A percentile compares a stretch with the other conserved stretches of the same genome.
Evolutionary conservation across 2,797 vertebrate species (phyloP).

Genomic region (Urosaurus nigricauda): DNA sequence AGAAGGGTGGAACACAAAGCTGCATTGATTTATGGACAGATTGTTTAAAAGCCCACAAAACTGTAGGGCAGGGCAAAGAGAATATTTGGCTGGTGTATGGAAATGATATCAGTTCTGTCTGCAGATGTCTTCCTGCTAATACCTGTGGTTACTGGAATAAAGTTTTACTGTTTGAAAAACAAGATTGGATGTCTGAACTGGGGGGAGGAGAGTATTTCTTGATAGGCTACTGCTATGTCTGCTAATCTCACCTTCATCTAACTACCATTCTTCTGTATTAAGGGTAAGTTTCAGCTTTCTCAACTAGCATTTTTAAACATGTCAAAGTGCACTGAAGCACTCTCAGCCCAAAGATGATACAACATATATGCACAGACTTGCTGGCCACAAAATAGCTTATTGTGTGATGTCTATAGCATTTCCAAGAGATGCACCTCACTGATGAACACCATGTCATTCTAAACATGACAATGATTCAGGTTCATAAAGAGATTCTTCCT

Average conservation of each 20-base stretch:
- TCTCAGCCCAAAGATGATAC: not conserved
- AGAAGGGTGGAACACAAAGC: too few relatives aligned
- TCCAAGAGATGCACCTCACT: not conserved
- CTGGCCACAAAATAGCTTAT: not conserved
- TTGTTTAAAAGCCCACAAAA: too few relatives aligned
- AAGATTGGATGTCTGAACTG: too few relatives aligned
- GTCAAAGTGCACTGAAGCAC: not conserved
- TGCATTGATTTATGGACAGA: too few relatives aligned
- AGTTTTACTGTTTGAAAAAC: too few relatives aligned
- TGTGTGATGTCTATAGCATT: not conserved
- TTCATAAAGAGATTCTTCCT: not conserved
- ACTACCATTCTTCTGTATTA: not conserved
- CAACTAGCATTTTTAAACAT: not conserved
- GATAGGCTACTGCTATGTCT: not conserved
- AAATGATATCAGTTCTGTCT: too few relatives aligned
- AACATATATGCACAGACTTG: not conserved
- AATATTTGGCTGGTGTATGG: too few relatives aligned
- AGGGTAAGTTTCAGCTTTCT: not conserved
- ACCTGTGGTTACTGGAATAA: too few relatives aligned
- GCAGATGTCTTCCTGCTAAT: too few relatives aligned
- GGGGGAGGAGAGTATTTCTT: too few relatives aligned
- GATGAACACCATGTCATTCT: not conserved
- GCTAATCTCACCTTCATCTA: not conserved
- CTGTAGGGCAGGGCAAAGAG: too few relatives aligned
- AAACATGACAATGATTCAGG: slow-evolving; percentile 2